Base-by-base conservation (phyloP, 2,888 invertebrate genomes). In the Sinodicranocentrus sp. region DNA sequence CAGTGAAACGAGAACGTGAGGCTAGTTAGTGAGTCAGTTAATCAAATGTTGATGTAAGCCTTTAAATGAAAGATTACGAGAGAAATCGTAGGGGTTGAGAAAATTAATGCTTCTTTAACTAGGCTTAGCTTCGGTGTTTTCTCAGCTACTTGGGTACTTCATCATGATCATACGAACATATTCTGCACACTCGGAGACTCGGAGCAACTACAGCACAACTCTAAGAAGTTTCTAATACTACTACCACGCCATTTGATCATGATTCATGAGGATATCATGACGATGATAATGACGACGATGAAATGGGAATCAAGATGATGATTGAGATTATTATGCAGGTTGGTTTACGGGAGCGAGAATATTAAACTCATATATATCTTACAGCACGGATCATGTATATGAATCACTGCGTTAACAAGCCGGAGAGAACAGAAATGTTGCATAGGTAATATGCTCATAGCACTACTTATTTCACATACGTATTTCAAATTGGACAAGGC, bases 401-500 rank as follows among this genome's bases (percentile, higher is more conserved):
- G n/a, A n/a, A n/a, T n/a, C n/a, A n/a, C n/a, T n/a, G n/a, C n/a
- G n/a, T n/a, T n/a, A n/a, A n/a, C n/a, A n/a, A n/a, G n/a, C n/a
- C n/a, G n/a, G n/a, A n/a, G n/a, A n/a, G n/a, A n/a, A n/a, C n/a
- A n/a, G n/a, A n/a, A n/a, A n/a, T n/a, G n/a, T n/a, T n/a, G n/a
- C n/a, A n/a, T n/a, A n/a, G n/a, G n/a, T n/a, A n/a, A n/a, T n/a
- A n/a, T n/a, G n/a, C n/a, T n/a, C n/a, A n/a, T n/a, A n/a, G n/a
- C n/a, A n/a, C n/a, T n/a, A n/a, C n/a, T n/a, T n/a, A n/a, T n/a
- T n/a, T n/a, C n/a, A n/a, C n/a, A n/a, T n/a, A n/a, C n/a, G n/a
- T n/a, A n/a, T 39, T 72, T 59, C 39, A 72, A 72, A 59, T 59
- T 28, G 59, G 43, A 72, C 59, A 72, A 39, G 72, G 72, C 26